Evolutionary conservation across 2,113 vertebrate species (phyloP).

Genomic region (Camelus dromedarius): DNA sequence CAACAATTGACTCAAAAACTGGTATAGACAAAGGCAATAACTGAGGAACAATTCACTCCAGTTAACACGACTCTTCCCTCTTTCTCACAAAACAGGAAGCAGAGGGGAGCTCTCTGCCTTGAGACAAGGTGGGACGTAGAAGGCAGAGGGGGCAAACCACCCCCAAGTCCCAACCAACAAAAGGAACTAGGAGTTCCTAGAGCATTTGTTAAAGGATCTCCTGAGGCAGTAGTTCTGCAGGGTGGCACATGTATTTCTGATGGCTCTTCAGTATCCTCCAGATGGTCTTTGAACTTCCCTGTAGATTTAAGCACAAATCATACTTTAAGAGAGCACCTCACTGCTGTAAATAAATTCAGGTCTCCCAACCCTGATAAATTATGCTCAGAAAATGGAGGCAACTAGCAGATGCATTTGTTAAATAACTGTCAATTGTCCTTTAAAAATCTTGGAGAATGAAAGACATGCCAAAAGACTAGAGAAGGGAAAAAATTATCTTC

Average conservation of each 20-base stretch:
- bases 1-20: neutral
- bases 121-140: neutral
- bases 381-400: constrained; percentile 21
- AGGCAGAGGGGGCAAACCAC: neutral
- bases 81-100: neutral
- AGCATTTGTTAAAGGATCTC: neutral
- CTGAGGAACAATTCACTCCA: neutral
- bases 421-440: neutral
- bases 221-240: neutral
- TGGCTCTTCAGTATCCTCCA: neutral
- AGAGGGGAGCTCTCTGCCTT: neutral
- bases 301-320: neutral
- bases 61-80: neutral
- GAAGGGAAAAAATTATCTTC: neutral
- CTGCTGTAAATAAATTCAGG: neutral
- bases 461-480: neutral
- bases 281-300: neutral
- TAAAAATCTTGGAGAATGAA: constrained; percentile 7
- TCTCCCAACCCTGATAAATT: neutral
- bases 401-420: neutral
- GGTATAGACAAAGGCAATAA: neutral
- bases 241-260: neutral
- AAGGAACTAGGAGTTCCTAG: neutral
- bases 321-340: neutral
- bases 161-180: neutral